phyloP scores from a whole-genome alignment of 2,888 invertebrate species.

The Tolmerus cingulatus region DNA sequence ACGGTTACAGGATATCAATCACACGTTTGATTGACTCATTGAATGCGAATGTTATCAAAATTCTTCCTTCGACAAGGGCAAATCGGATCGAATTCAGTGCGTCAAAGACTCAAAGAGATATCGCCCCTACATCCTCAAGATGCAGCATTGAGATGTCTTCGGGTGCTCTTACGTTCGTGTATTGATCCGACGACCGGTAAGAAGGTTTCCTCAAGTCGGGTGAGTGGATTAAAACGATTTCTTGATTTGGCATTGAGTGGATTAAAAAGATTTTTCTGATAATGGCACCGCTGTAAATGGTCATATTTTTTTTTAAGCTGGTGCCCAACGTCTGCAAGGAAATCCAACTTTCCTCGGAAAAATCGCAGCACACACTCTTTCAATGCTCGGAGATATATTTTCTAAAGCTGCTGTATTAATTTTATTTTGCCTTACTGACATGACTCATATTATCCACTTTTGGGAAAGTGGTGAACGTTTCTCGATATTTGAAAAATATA shows the following conservation, averaged over 20 bases:
- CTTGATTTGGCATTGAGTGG: background rate
- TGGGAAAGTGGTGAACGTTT: background rate
- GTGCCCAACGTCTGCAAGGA: background rate
- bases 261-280: background rate
- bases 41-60: background rate
- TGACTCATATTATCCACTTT: background rate
- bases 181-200: background rate
- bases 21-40: background rate
- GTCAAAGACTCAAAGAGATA: background rate
- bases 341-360: constrained; percentile 52
- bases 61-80: background rate
- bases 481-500: background rate
- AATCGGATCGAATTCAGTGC: background rate
- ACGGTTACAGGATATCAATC: background rate
- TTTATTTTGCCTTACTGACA: background rate
- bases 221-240: background rate
- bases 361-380: background rate
- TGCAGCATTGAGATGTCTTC: background rate
- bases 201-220: background rate
- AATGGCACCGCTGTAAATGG: background rate
- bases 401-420: background rate
- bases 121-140: background rate
- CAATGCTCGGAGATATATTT: background rate
- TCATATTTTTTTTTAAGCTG: background rate
- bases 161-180: background rate